Percentiles rank a stretch among this genome's conserved stretches.
These are phyloP conservation scores for Bos indicus DNA, from an alignment of 2,113 vertebrate species.

Conservation along the genomic window DNA sequence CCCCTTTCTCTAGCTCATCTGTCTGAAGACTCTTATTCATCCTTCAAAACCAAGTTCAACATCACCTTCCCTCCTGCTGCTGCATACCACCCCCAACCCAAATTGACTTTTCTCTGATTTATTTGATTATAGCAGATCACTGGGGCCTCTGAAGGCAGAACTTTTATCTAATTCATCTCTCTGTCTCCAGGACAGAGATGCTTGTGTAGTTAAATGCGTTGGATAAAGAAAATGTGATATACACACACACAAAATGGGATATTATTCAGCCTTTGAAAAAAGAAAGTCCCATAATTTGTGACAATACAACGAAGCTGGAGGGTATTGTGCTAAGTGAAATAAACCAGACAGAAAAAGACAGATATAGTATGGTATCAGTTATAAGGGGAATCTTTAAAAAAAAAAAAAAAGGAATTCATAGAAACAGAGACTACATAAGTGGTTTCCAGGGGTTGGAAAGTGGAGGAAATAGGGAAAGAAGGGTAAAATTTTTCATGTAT, in stretches of 20 bases:
- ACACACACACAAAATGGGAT: background rate
- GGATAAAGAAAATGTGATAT: background rate
- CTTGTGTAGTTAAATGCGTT: background rate
- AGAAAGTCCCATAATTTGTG: background rate
- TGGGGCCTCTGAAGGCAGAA: background rate
- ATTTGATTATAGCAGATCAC: background rate
- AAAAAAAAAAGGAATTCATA: background rate
- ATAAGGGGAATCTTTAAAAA: background rate
- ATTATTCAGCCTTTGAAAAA: background rate
- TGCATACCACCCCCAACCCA: rapidly evolving
- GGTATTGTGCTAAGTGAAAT: background rate
- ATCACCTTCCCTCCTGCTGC: background rate
- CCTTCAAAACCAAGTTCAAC: background rate
- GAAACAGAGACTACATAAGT: background rate
- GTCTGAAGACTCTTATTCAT: background rate
- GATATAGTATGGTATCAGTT: background rate
- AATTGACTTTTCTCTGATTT: background rate
- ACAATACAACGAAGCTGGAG: background rate
- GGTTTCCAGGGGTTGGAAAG: background rate
- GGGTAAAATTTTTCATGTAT: background rate
- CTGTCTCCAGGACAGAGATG: background rate
- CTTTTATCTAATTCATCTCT: background rate
- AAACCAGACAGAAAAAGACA: background rate
- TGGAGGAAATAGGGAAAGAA: background rate
- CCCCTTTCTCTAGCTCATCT: background rate